These are phyloP conservation scores for Ptychadena robeensis DNA, from an alignment of 2,797 vertebrate genomes.

Conservation along the genomic window DNA sequence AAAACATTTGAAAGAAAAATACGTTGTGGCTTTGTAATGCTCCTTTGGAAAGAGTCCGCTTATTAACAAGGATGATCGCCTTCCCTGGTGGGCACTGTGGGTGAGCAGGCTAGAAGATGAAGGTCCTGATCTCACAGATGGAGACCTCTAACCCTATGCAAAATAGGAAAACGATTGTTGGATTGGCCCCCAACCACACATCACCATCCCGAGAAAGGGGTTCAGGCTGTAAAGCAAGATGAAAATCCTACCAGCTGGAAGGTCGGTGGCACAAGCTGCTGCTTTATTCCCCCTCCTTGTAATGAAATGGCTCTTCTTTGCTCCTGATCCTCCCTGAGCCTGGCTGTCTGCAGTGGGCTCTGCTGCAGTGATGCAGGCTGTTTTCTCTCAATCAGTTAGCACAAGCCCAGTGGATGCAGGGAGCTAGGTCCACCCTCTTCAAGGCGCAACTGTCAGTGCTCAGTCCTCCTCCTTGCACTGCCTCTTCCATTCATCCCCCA, in stretches of 20 bases:
- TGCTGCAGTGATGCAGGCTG: conserved; percentile 68
- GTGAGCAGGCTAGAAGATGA: conserved; percentile 11
- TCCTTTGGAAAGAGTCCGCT: neutral
- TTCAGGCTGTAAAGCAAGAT: neutral
- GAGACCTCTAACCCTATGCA: conserved; percentile 40
- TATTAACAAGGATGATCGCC: neutral
- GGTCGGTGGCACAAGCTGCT: neutral
- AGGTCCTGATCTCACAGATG: conserved; percentile 7
- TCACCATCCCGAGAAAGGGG: neutral
- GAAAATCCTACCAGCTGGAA: conserved; percentile 40
- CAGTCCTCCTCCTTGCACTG: conserved; percentile 52
- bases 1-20: neutral
- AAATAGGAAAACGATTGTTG: conserved; percentile 15
- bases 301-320: neutral
- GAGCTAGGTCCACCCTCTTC: conserved; percentile 50
- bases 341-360: conserved; percentile 66
- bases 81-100: conserved; percentile 20
- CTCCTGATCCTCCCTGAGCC: conserved; percentile 4
- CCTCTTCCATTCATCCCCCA: conserved; percentile 40
- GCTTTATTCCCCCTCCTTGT: conserved; percentile 1
- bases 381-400: conserved; percentile 66
- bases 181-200: no score
- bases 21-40: neutral
- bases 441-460: conserved; percentile 63
- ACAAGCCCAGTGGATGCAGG: conserved; percentile 60